These are phyloP conservation scores for Atherinomorus stipes DNA, from an alignment of 2,113 vertebrate species.

Conservation along the genomic window DNA sequence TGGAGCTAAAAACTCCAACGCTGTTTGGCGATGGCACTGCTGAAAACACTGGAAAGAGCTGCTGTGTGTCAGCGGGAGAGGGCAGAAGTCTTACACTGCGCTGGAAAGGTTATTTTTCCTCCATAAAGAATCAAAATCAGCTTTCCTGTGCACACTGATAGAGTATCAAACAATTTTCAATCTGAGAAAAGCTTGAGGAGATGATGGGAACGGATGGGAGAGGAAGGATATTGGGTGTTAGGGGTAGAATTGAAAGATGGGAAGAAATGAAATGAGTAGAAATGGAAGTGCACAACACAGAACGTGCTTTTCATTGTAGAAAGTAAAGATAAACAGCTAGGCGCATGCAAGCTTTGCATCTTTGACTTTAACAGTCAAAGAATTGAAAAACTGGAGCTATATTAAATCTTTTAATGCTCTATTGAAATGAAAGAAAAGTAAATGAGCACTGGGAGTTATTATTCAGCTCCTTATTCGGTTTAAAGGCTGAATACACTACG, in stretches of 20 bases:
- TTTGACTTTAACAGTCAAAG: background rate
- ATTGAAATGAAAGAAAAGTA: too few relatives aligned
- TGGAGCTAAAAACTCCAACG: background rate
- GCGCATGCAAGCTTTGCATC: background rate
- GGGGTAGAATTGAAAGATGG: too few relatives aligned
- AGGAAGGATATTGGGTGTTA: background rate
- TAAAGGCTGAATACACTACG: background rate
- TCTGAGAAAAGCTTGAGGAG: background rate
- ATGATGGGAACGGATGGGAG: background rate
- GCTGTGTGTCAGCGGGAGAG: conserved; percentile 15
- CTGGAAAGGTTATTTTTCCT: background rate
- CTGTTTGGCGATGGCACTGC: background rate
- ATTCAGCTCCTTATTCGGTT: background rate
- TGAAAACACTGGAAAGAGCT: conserved; percentile 11
- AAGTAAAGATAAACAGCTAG: background rate
- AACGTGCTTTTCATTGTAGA: background rate
- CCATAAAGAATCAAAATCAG: background rate
- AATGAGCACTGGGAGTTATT: background rate
- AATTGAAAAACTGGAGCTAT: too few relatives aligned
- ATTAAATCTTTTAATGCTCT: too few relatives aligned
- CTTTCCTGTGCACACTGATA: background rate
- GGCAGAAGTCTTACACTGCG: background rate
- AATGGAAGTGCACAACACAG: background rate
- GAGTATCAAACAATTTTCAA: background rate
- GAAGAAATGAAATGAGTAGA: background rate